These are phyloP conservation scores for Sinonovacula constricta DNA, from an alignment of 1,140 invertebrate species.

Conservation along the genomic window DNA sequence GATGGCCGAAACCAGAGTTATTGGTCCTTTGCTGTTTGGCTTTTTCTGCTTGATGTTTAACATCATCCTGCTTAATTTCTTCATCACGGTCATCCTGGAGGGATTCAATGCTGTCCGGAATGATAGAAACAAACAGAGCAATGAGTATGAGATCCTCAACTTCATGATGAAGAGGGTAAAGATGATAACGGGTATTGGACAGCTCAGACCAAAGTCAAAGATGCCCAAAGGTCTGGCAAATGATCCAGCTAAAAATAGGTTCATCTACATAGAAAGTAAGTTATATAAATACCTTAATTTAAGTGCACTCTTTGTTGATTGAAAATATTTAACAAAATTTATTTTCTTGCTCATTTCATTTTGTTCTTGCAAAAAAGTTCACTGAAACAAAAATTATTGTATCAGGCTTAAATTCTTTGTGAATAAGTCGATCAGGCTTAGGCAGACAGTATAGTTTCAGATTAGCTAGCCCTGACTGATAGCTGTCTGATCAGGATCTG, in stretches of 20 bases:
- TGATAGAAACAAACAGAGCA: slow-evolving; percentile 50
- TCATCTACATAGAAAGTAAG: slow-evolving; percentile 57
- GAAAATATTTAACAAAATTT: too few species aligned
- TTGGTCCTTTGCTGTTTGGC: slow-evolving; percentile 60
- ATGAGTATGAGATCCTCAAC: slow-evolving; percentile 57
- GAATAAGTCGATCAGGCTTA: too few species aligned
- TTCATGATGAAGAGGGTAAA: slow-evolving; percentile 50
- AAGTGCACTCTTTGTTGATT: too few species aligned
- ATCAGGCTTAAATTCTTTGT: too few species aligned
- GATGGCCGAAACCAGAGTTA: slow-evolving; percentile 44
- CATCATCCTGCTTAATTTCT: slow-evolving; percentile 65
- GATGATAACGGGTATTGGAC: slow-evolving; percentile 51
- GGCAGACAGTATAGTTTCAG: too few species aligned
- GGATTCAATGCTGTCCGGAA: slow-evolving; percentile 50
- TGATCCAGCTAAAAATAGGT: slow-evolving; percentile 41
- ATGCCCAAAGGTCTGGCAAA: neutral
- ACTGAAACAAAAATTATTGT: too few species aligned
- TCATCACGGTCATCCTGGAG: slow-evolving; percentile 62
- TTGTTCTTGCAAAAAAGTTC: too few species aligned
- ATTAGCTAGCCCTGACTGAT: too few species aligned
- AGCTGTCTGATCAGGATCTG: too few species aligned
- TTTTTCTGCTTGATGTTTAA: slow-evolving; percentile 61
- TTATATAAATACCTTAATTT: neutral
- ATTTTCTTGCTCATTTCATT: too few species aligned
- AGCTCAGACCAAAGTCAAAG: slow-evolving; percentile 12